A percentile compares a stretch with the other conserved stretches of the same genome.
These are phyloP conservation scores for Actenoides lindsayi DNA, from an alignment of 2,113 vertebrate genomes.

Conservation along the genomic window DNA sequence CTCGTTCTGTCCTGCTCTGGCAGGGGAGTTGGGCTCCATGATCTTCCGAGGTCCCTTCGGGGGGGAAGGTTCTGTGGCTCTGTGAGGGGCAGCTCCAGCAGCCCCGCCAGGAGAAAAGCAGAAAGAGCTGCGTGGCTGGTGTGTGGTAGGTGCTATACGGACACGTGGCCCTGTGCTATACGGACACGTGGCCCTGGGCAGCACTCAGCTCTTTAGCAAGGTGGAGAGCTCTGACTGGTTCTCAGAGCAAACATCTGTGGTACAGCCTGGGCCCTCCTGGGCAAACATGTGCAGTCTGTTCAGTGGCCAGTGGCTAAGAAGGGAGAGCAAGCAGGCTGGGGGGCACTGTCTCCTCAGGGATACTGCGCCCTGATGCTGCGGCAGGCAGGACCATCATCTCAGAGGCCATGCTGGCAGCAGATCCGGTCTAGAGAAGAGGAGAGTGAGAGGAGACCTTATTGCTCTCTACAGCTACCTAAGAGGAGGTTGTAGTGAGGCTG, in stretches of 20 bases:
- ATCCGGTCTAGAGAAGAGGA: too few species aligned
- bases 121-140: accelerated
- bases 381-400: neutral
- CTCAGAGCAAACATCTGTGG: neutral
- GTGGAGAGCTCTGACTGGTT: neutral
- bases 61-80: too few species aligned
- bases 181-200: accelerated
- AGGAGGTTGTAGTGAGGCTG: too few species aligned
- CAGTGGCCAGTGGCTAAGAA: neutral
- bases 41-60: too few species aligned
- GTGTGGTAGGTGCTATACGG: accelerated
- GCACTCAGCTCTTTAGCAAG: neutral
- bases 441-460: too few species aligned
- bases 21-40: too few species aligned
- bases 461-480: too few species aligned
- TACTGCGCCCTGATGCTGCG: neutral
- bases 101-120: neutral
- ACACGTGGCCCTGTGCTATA: neutral
- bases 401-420: neutral
- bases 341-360: neutral
- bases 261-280: too few species aligned
- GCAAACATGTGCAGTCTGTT: neutral
- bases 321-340: neutral
- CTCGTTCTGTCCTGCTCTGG: too few species aligned
- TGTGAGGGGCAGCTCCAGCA: neutral